Percentiles rank a stretch among this genome's conserved stretches.
Conservation (phyloP, 2,797 vertebrate genomes). For the Zalophus californianus region DNA sequence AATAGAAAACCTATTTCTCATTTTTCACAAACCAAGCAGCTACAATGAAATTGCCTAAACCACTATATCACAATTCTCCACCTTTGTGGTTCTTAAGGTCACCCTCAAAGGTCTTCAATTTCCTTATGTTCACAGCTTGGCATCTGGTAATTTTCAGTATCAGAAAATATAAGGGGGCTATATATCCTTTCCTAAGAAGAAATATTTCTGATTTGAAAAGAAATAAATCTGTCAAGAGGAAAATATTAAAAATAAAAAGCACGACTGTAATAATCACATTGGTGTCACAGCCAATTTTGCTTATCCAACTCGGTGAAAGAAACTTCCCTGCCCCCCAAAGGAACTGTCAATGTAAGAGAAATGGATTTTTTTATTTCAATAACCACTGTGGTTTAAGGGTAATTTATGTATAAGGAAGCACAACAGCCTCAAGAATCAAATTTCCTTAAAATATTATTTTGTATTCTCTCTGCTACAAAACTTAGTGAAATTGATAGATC, state of each 20-base stretch:
- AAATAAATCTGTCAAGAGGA: conserved; percentile 84
- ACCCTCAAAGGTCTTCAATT: conserved; percentile 82
- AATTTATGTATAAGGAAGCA: conserved; percentile 80
- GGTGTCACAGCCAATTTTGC: conserved; percentile 73
- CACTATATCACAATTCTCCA: conserved; percentile 68
- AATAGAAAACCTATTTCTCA: conserved; percentile 87
- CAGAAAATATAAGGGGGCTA: conserved; percentile 74
- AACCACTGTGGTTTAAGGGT: conserved; percentile 81
- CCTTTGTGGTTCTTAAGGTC: conserved; percentile 80
- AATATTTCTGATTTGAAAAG: conserved; percentile 83
- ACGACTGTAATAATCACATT: conserved; percentile 81
- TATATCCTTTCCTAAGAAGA: conserved; percentile 75
- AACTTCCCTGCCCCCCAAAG: conserved; percentile 59
- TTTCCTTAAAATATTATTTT: conserved; percentile 84
- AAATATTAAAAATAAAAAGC: conserved; percentile 86
- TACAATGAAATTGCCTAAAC: conserved; percentile 82
- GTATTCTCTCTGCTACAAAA: conserved; percentile 65
- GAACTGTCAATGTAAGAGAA: conserved; percentile 75
- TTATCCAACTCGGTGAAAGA: conserved; percentile 65
- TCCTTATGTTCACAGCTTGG: conserved; percentile 75
- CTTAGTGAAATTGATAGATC: conserved; percentile 51
- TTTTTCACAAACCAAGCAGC: conserved; percentile 82
- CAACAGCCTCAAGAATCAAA: conserved; percentile 70
- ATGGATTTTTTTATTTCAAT: conserved; percentile 85
- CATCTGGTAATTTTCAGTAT: conserved; percentile 83